Evolutionary conservation across 2,888 invertebrate genomes (phyloP), one percentile per base, ranked within the genome.

Genomic region (Octonoba sinensis): DNA sequence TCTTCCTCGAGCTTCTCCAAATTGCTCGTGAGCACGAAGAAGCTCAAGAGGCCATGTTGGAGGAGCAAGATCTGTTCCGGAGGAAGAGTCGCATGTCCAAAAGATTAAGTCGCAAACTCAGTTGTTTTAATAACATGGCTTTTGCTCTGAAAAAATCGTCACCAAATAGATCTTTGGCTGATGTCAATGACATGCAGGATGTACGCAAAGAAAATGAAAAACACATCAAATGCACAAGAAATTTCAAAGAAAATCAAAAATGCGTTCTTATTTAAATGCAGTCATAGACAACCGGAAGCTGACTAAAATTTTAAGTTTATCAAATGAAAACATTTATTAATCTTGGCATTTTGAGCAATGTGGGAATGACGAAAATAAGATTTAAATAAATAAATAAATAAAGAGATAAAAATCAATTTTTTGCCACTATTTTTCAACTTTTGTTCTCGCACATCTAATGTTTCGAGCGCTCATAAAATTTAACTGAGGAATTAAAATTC

Each of bases 11-110:
- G 62, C 83, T 86, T 8, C 64, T 86, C 71, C 79, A 75, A 51
- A 67, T 84, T 72, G 83, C 84, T 3, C 78, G 84, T 15, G 65
- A 87, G 96, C 96, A 70, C 18, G 83, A 83, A 56, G 74, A 82
- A 22, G 70, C 67, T 4, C 74, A 82, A 20, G 81, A 82, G 3
- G 70, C 69, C 1, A 24, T 81, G 4, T 47, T 81, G 62, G 75
- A 82, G 15, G 82, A 83, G 57, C 75, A 79, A 24, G 70, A 84
- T n/a, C 59, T 71, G 3, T 71, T 60, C n/a, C 59, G 70, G 15
- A 46, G 79, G 13, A 65, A 66, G 46, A 73, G 77, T 44, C 47
- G 77, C 13, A 54, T 69, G 16, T 74, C 79, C 18, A 75, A 72
- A 56, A 57, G 75, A 36, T 66, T 84, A 1, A 76, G 82, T 51